Conservation (phyloP, 1,140 invertebrate genomes). For the Brachionus manjavacas region DNA sequence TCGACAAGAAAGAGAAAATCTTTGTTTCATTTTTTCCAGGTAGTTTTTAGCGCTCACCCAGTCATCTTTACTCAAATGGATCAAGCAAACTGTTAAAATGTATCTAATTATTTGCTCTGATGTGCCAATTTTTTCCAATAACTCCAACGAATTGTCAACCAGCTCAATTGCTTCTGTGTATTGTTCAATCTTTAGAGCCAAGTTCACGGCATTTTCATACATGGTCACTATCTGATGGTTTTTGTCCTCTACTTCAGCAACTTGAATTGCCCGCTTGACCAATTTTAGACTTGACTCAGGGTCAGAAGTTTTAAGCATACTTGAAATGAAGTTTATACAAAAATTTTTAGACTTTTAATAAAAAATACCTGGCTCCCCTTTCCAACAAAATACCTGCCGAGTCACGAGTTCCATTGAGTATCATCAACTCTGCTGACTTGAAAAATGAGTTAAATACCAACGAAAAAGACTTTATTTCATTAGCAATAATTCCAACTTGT, state of each 20-base stretch:
- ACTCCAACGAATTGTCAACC: not conserved
- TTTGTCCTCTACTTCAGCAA: constrained; percentile 33
- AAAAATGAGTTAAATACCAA: constrained; percentile 1
- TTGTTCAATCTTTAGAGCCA: not conserved
- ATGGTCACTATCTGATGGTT: not conserved
- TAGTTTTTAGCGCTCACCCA: constrained; percentile 36
- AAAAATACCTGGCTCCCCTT: constrained; percentile 17
- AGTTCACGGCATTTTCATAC: constrained; percentile 24
- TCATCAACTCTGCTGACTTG: constrained; percentile 23
- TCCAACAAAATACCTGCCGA: constrained; percentile 22
- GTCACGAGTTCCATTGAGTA: constrained; percentile 7
- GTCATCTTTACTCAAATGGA: constrained; percentile 34
- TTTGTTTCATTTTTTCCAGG: constrained; percentile 2
- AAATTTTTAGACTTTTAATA: not conserved
- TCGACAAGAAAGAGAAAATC: not conserved
- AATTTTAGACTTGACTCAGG: constrained; percentile 9
- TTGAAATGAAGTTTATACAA: not conserved
- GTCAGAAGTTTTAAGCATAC: not conserved
- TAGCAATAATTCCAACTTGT: constrained; percentile 8
- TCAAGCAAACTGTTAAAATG: not conserved
- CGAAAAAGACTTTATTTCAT: not conserved
- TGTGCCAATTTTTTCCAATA: constrained; percentile 1
- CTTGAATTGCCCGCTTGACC: not conserved
- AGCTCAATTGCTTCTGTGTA: not conserved
- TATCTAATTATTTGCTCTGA: constrained; percentile 31